A percentile compares a stretch with the other conserved stretches of the same genome.
These are phyloP conservation scores for Meteorus colon DNA, from an alignment of 2,888 invertebrate genomes.

Conservation along the genomic window DNA sequence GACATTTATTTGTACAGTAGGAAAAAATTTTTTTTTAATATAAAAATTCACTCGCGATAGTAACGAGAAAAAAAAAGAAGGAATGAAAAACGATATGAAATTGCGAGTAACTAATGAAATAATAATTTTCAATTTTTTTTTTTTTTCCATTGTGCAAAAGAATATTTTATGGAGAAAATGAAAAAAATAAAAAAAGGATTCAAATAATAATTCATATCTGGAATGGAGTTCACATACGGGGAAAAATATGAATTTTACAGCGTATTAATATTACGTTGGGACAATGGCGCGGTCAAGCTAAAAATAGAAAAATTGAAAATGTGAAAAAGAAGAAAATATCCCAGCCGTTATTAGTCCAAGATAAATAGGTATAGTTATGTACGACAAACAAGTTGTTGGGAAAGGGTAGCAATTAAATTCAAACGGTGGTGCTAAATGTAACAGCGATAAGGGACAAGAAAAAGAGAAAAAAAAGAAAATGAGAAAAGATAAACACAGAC, in stretches of 20 bases:
- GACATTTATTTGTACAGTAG: no score
- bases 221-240: constrained; percentile 24
- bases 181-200: constrained; percentile 12
- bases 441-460: constrained; percentile 28
- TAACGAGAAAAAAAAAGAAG: no score
- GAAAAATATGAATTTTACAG: constrained; percentile 39
- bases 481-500: background rate
- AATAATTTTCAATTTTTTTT: no score
- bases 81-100: no score
- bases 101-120: no score
- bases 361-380: constrained; percentile 50
- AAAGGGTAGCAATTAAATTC: constrained; percentile 58
- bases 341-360: constrained; percentile 50
- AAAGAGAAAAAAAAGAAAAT: constrained; percentile 20
- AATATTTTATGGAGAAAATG: no score
- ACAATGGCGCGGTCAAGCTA: constrained; percentile 50
- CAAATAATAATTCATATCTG: background rate
- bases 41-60: no score
- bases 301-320: constrained; percentile 42
- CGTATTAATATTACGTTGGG: constrained; percentile 57
- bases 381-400: background rate
- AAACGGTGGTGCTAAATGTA: constrained; percentile 54
- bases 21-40: no score
- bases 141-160: no score
- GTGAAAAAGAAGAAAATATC: background rate